Evolutionary conservation across 2,113 vertebrate genomes (phyloP), one percentile per base, ranked within the genome.

Genomic region (Nyctibius bracteatus): DNA sequence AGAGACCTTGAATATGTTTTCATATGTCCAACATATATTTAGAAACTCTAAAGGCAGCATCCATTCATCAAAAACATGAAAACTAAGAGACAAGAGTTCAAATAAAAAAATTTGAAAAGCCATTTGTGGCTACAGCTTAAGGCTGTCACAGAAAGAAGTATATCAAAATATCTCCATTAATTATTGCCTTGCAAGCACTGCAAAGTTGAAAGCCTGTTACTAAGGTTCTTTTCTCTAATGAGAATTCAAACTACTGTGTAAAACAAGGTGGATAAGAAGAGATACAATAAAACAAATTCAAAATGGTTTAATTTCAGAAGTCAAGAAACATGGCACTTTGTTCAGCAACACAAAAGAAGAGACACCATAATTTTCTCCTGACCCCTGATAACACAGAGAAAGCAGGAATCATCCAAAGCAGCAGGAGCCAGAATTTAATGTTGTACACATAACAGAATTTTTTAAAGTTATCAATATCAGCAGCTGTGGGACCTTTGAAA

Each of bases 81-180:
- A 96, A 95, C 46, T 81, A 55, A 89, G n/a, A 94, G 87, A 95
- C 49, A 85, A 90, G 71, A 92, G 92, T 91, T 97, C 86, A 96
- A 97, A 94, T 81, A 92, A 89, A 63, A 70, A 39, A 79, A 89
- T 70, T 49, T 95, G 79, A 94, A 97, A 93, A 97, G 55, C 22
- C 59, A 93, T 96, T 97, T 96, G 72, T 96, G 95, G 89, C 85
- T 92, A 95, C 81, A 95, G 92, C 86, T 97, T 96, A 96, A 95
- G 89, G 85, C 85, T 97, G 81, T 86, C 91, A 54, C 63, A 44
- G 28, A 88, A 92, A 90, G 70, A 61, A 96, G 77, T 33, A 59
- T 82, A 96, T 95, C 90, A 95, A 90, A 97, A 98, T 90, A 95
- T 62, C 55, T 92, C 92, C 73, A 81, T 95, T 96, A 97, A 97